Evolutionary conservation across 2,113 vertebrate species (phyloP).

Genomic region (Nothobranchius kuhntae): DNA sequence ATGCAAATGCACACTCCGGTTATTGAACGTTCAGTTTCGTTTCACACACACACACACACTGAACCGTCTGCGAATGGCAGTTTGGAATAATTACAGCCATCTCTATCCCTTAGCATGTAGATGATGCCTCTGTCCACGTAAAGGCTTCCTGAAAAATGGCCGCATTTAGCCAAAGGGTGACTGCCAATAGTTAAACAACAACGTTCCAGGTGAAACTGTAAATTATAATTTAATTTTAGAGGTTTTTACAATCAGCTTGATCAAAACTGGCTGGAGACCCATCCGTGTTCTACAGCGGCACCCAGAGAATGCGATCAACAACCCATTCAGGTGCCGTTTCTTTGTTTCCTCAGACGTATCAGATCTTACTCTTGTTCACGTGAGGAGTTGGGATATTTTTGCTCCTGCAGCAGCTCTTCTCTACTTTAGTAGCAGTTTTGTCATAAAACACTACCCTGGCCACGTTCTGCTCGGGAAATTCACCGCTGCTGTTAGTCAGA

Average conservation of each 20-base stretch:
- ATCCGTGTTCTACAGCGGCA: too few species aligned
- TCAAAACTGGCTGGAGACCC: background rate
- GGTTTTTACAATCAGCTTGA: background rate
- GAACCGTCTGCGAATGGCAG: conserved; percentile 1
- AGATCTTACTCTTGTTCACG: too few species aligned
- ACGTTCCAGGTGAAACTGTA: background rate
- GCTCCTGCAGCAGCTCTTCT: background rate
- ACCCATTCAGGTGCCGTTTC: background rate
- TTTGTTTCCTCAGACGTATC: too few species aligned
- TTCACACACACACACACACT: conserved; percentile 23
- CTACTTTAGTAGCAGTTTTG: background rate
- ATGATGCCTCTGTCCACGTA: background rate
- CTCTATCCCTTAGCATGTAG: conserved; percentile 6
- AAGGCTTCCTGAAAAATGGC: background rate
- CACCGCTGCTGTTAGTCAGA: too few species aligned
- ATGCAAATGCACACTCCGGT: conserved; percentile 30
- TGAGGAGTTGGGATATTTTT: background rate
- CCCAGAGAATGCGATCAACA: too few species aligned
- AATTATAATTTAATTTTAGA: too few species aligned
- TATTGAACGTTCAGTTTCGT: conserved; percentile 29
- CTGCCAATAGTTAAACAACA: too few species aligned
- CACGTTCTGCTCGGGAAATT: too few species aligned
- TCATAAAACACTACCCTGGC: background rate
- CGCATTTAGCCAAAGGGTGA: background rate
- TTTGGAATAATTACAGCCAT: conserved; percentile 46